phyloP scores from a whole-genome alignment of 2,888 invertebrate species.

The Platycheirus rosarum region DNA sequence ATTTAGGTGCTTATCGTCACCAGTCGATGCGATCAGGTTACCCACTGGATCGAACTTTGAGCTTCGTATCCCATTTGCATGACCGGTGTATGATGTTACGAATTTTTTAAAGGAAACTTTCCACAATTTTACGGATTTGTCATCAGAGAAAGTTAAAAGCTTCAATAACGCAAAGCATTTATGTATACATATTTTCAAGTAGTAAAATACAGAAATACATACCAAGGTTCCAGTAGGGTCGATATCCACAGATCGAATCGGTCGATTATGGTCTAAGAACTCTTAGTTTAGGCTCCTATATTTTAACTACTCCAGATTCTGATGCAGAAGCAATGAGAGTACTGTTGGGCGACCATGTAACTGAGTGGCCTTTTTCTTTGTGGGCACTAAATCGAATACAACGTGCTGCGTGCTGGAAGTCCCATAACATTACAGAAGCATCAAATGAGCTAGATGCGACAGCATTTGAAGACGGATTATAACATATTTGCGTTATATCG shows the following conservation, averaged over 20 bases:
- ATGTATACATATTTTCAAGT: too few species aligned
- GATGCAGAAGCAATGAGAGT: conserved; percentile 94
- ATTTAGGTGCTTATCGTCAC: conserved; percentile 92
- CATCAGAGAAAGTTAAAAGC: conserved; percentile 91
- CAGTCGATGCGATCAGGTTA: conserved; percentile 90
- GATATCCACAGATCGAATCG: conserved; percentile 92
- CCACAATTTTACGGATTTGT: conserved; percentile 92
- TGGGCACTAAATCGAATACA: conserved; percentile 92
- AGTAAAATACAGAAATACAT: too few species aligned
- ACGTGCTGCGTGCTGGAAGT: conserved; percentile 88
- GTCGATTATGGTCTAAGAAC: conserved; percentile 91
- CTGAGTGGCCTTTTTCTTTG: conserved; percentile 85
- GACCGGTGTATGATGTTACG: conserved; percentile 88
- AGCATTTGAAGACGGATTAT: conserved; percentile 88
- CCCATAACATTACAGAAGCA: conserved; percentile 92
- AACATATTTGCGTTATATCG: conserved; percentile 88
- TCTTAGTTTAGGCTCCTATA: conserved; percentile 95
- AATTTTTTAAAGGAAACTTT: conserved; percentile 87
- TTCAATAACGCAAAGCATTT: conserved; percentile 76
- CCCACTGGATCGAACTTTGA: conserved; percentile 91
- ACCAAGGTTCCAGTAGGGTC: conserved; percentile 88
- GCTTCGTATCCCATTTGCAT: conserved; percentile 92
- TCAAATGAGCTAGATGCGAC: conserved; percentile 92
- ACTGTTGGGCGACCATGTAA: conserved; percentile 91
- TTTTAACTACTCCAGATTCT: conserved; percentile 90